Conservation (phyloP, 1,140 invertebrate species). For the Euwallacea fornicatus region DNA sequence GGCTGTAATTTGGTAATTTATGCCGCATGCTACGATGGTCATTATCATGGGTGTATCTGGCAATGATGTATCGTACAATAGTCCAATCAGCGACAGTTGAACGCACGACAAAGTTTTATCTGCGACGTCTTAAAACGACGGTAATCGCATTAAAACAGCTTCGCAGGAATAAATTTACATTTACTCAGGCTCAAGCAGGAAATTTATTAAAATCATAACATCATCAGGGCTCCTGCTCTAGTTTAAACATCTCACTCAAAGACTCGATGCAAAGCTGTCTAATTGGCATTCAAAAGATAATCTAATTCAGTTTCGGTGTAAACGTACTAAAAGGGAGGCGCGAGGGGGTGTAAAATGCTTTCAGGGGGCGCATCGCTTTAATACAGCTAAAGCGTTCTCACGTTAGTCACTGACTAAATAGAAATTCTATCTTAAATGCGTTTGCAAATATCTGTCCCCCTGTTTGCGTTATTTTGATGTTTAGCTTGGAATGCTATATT, state of each 20-base stretch:
- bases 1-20: constrained; percentile 17
- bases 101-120: constrained; percentile 6
- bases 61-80: constrained; percentile 1
- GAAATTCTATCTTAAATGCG: constrained; percentile 46
- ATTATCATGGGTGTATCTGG: constrained; percentile 2
- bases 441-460: constrained; percentile 39
- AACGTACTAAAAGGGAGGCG: constrained; percentile 28
- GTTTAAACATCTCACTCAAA: constrained; percentile 34
- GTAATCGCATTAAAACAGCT: constrained; percentile 4
- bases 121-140: not conserved
- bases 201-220: constrained; percentile 30
- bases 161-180: constrained; percentile 1
- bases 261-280: constrained; percentile 31
- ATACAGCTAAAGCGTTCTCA: constrained; percentile 38
- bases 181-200: not conserved
- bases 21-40: constrained; percentile 1
- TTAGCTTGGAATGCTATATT: constrained; percentile 18
- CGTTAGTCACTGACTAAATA: constrained; percentile 47
- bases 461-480: constrained; percentile 15
- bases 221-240: constrained; percentile 13
- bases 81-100: not conserved
- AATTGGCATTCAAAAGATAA: constrained; percentile 36
- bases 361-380: constrained; percentile 41
- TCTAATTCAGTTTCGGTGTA: constrained; percentile 40
- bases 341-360: constrained; percentile 23